These are phyloP conservation scores for Toxostoma redivivum DNA, from an alignment of 2,113 vertebrate species.

Conservation along the genomic window DNA sequence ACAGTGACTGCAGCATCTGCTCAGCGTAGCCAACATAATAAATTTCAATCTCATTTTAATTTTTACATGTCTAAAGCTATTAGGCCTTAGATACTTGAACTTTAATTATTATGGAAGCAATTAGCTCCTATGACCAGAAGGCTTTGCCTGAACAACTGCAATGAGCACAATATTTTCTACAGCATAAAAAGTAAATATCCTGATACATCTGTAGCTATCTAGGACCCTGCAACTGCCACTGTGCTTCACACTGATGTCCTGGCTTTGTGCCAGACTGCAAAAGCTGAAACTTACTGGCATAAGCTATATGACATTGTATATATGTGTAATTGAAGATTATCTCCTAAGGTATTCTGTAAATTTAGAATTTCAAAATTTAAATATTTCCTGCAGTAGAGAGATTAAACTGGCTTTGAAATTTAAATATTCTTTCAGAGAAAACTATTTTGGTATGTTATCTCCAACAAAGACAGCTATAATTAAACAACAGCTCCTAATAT, in stretches of 20 bases:
- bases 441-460: neutral
- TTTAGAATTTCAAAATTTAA: neutral
- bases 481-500: neutral
- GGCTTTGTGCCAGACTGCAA: neutral
- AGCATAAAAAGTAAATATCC: neutral
- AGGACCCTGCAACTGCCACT: neutral
- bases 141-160: neutral
- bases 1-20: slow-evolving; percentile 28
- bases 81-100: slow-evolving; percentile 19
- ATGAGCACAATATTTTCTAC: neutral
- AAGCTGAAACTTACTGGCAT: neutral
- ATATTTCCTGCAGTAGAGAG: neutral
- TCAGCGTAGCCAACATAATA: neutral
- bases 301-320: neutral
- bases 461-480: neutral
- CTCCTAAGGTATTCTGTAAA: neutral
- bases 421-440: neutral
- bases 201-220: neutral
- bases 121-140: neutral
- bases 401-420: neutral
- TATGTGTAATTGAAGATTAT: neutral
- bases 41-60: slow-evolving; percentile 30
- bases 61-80: slow-evolving; percentile 22
- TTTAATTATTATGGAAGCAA: neutral
- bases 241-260: neutral